Evolutionary conservation across 2,113 vertebrate species (phyloP), one percentile per base, ranked within the genome.

Genomic region (Phoxinus phoxinus): DNA sequence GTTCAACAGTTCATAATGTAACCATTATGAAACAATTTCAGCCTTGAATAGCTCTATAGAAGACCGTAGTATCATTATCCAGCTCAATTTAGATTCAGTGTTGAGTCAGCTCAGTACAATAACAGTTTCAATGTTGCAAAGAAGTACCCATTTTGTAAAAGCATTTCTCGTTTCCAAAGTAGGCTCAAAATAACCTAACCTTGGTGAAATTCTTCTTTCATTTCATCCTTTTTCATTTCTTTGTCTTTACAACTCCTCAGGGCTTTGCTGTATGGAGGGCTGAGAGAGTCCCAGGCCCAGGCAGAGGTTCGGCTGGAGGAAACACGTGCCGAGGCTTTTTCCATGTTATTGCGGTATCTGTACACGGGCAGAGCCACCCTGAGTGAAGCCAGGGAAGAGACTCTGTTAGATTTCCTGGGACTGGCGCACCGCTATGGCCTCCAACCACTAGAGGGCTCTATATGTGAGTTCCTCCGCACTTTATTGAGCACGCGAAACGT

Each of bases 381-480:
- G 88, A 96, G 97, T 76, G 96, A 97, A 9, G 97, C 97, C 88
- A 96, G 96, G 27, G 98, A 99, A 80, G 98, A 99, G 91, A 96
- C 98, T 83, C 94, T 99, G 78, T 93, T 99, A 72, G 98, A 99
- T 93, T 99, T 99, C 87, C 90, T 99, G 87, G 98, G 98, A 84
- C 91, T 99, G 84, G 97, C 98, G 56, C 97, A 99, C 92, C 98
- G 98, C 91, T 99, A 99, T 0, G 98, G 97, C 69, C 97, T 99
- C 86, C 97, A 98, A 88, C 97, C 98, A 82, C 93, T 99, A 86
- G 98, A 99, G 86, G 96, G 97, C 92, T 98, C 98, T 74, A 98
- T 97, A 0, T 99, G 97, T 0, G 97, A 99, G 81, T 99, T 98
- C 91, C 96, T 99, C 84, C 97, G 98, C 87, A 99, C 98, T 87